Base-by-base conservation (phyloP, 2,888 invertebrate genomes). In the Machimus rusticus region DNA sequence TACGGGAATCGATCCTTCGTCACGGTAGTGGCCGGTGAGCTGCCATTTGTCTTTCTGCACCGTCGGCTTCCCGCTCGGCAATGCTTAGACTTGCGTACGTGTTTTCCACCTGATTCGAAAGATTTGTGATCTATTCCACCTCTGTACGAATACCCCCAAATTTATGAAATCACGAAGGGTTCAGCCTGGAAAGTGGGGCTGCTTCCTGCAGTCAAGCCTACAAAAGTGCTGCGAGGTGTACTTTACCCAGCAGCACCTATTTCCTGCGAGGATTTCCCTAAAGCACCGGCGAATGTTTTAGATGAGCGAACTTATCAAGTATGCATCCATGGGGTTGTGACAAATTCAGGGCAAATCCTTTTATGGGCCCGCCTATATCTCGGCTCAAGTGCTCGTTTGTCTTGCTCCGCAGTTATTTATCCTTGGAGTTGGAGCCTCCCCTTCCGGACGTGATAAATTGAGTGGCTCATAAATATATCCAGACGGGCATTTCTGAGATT, bases 91-190 rank as follows among this genome's bases (percentile, higher is more conserved):
- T 14, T 19, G 66, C 28, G 51, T 51, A 79, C 79, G 79, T 79
- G 79, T 51, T 51, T 79, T 79, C 28, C 19, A 51, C 14, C 51
- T 51, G 79, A 79, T 79, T 28, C 28, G n/a, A 79, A 51, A 79
- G 79, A 79, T 79, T 79, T 79, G 51, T 51, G 79, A 51, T 46
- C 79, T 46, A 34, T 51, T 79, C 28, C 51, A 51, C 46, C 79
- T 51, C 28, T 79, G 31, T 55, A 79, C 51, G 51, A 51, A 79
- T 79, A 28, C 14, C 51, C 51, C 8, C 79, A 79, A 55, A 79
- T 79, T 79, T 51, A 79, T 79, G 79, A 28, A 51, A 51, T 34
- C 51, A 6, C 1, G 28, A 51, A 79, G 78, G 23, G 23, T 66
- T 66, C 66, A 28, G 23, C 12, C 19, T 23, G 28, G 28, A 28